phyloP scores from a whole-genome alignment of 2,797 vertebrate species.

The Falco peregrinus region DNA sequence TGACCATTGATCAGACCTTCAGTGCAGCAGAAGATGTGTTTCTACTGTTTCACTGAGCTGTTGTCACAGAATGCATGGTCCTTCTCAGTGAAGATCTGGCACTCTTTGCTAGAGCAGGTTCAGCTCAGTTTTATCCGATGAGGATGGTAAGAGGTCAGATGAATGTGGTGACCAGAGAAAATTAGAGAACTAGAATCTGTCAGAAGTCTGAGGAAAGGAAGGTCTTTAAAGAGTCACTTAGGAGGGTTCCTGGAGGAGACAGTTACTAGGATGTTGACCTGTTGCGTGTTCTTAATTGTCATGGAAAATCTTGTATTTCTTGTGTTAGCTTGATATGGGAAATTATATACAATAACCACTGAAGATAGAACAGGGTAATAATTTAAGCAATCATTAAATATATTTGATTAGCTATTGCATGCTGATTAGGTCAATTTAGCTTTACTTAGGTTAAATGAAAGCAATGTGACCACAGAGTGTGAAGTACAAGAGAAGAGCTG shows the following conservation, averaged over 20 bases:
- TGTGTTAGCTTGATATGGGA: background rate
- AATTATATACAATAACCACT: background rate
- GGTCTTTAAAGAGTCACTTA: background rate
- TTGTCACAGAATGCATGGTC: background rate
- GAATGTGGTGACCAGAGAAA: background rate
- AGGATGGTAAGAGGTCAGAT: background rate
- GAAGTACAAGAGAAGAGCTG: background rate
- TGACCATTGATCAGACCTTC: background rate
- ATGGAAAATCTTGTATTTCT: background rate
- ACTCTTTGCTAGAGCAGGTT: background rate
- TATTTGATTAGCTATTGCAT: background rate
- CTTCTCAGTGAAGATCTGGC: background rate
- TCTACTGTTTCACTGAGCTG: background rate
- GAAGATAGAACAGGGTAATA: background rate
- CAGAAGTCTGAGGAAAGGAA: background rate
- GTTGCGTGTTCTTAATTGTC: background rate
- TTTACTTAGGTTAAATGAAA: background rate
- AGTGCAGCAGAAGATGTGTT: accelerated
- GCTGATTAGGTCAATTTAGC: background rate
- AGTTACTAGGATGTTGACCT: background rate
- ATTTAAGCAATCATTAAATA: background rate
- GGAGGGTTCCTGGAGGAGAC: background rate
- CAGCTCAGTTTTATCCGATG: background rate
- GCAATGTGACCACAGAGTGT: background rate
- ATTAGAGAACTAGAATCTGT: background rate